Evolutionary conservation across 2,797 vertebrate species (phyloP), one percentile per base, ranked within the genome.

Genomic region (Chaetodon trifasciatus): DNA sequence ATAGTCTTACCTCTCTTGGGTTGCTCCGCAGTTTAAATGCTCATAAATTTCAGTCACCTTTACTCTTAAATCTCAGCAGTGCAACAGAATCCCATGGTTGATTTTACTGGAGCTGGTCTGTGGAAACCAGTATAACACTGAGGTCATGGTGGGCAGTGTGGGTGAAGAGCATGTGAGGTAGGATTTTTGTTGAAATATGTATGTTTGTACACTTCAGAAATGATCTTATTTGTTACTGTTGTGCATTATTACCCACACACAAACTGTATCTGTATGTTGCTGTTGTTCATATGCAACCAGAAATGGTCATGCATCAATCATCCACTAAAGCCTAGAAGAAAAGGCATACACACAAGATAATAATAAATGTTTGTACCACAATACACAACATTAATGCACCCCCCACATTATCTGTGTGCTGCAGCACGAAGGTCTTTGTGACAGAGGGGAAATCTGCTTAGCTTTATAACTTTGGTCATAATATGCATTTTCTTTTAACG

Each of bases 21-120:
- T 74, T 16, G 23, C 44, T 21, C 40, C 52, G 46, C 32, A 10
- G 15, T 76, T 74, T 69, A 81, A 47, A 49, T 73, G 58, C 76
- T 74, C 70, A 0, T 87, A 82, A 89, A 84, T 37, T 61, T 47
- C 70, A 60, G 12, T 49, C 75, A 65, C 61, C 52, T 68, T 35
- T 10, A 15, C 57, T 75, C 64, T 70, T 82, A 77, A 84, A 78
- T 75, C 53, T 70, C 55, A 78, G 4, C 58, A 23, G 56, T 61
- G 85, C 39, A 82, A 74, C 52, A 74, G 40, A 77, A 72, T 74
- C 63, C 12, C 5, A 0, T 3, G 12, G 46, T 21, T 74, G 55
- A 19, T 44, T 82, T 76, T 42, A 73, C 75, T 58, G 63, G 50
- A 64, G 80, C 64, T 70, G 60, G 44, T 52, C 58, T 52, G 66